These are phyloP conservation scores for Eumeta japonica DNA, from an alignment of 1,140 invertebrate species.

Conservation along the genomic window DNA sequence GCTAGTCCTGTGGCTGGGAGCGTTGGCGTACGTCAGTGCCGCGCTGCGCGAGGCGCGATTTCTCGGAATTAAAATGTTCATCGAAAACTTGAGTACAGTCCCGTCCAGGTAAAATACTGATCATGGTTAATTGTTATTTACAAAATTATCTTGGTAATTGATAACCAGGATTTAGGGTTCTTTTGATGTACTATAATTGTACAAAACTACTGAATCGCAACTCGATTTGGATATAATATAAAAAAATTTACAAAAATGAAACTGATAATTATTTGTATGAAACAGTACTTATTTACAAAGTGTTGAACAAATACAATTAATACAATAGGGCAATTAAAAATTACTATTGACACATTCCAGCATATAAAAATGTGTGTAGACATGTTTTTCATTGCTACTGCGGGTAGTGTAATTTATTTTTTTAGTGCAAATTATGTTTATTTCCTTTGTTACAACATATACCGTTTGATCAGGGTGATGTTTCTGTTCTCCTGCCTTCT, in stretches of 20 bases:
- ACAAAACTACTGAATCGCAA: too few relatives aligned
- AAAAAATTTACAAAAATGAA: not conserved
- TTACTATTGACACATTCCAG: too few relatives aligned
- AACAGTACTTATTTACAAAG: conserved; percentile 49
- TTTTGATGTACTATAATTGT: too few relatives aligned
- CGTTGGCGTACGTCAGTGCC: conserved; percentile 77
- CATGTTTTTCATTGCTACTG: too few relatives aligned
- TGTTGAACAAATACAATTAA: too few relatives aligned
- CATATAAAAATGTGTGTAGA: too few relatives aligned
- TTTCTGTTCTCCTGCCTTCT: conserved; percentile 91
- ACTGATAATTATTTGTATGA: not conserved
- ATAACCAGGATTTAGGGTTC: too few relatives aligned
- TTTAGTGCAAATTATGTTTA: not conserved
- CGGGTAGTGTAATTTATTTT: too few relatives aligned
- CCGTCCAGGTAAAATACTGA: conserved; percentile 47
- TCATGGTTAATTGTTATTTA: too few relatives aligned
- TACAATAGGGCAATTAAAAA: too few relatives aligned
- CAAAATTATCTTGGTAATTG: too few relatives aligned
- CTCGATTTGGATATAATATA: too few relatives aligned
- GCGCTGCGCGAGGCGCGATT: conserved; percentile 80
- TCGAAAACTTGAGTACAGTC: conserved; percentile 80
- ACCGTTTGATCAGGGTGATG: conserved; percentile 68
- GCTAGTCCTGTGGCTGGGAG: conserved; percentile 70
- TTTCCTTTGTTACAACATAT: not conserved
- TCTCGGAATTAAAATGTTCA: conserved; percentile 84